phyloP scores from a whole-genome alignment of 1,140 invertebrate species.

The Cyclargus thomasi region DNA sequence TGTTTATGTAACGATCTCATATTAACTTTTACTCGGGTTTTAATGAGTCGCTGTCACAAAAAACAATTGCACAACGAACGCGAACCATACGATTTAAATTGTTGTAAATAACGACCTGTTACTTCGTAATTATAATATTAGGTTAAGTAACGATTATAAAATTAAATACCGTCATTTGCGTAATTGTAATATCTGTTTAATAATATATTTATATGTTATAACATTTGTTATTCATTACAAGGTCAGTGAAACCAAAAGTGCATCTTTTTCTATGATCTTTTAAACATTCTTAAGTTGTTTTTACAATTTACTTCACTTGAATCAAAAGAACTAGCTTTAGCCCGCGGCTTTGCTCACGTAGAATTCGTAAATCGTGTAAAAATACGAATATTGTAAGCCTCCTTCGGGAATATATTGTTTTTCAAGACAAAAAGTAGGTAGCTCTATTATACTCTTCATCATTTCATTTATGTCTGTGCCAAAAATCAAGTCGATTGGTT shows the following conservation, averaged over 20 bases:
- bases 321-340: no score
- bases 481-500: no score
- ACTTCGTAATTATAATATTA: not conserved
- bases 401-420: no score
- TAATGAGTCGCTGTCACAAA: not conserved
- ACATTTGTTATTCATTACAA: not conserved
- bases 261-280: no score
- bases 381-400: no score
- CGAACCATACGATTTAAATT: not conserved
- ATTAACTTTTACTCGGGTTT: not conserved
- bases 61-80: not conserved
- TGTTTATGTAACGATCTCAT: not conserved
- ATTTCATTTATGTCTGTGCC: no score
- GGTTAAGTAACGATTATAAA: conserved; percentile 3
- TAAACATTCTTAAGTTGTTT: no score
- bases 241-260: not conserved
- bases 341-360: no score
- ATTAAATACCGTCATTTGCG: not conserved
- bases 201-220: not conserved
- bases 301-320: no score
- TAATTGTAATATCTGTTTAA: not conserved
- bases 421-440: no score
- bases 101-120: not conserved
- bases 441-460: no score
- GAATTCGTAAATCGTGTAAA: no score